A percentile compares a stretch with the other conserved stretches of the same genome.
Evolutionary conservation across 2,113 vertebrate species (phyloP).

Genomic region (Paradisaea rubra): DNA sequence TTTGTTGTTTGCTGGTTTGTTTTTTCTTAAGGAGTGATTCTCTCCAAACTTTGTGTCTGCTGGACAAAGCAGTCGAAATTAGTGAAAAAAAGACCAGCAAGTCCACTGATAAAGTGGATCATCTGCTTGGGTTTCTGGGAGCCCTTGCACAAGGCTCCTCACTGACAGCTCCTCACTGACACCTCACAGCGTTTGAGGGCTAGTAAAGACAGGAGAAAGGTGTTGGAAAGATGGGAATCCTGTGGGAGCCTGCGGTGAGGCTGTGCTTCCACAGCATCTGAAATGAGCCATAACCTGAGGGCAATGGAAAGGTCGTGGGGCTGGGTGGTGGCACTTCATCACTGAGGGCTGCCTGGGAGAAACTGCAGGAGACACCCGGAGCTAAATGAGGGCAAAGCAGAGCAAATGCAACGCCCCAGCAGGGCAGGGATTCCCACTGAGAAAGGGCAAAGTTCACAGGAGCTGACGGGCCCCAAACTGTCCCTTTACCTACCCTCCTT

Average conservation of each 20-base stretch:
- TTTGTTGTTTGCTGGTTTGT: background rate
- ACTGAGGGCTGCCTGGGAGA: background rate
- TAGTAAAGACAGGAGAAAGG: background rate
- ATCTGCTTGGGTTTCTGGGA: background rate
- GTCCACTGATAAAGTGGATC: accelerated
- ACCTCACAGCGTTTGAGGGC: background rate
- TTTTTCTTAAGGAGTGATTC: background rate
- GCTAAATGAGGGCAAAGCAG: background rate
- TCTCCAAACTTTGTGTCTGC: background rate
- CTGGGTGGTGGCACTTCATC: background rate
- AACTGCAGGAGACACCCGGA: background rate
- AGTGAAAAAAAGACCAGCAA: background rate
- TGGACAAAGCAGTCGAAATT: background rate
- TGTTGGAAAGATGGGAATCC: background rate
- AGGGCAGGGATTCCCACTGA: background rate
- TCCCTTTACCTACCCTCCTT: background rate
- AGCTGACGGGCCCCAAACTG: background rate
- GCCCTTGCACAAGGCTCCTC: background rate
- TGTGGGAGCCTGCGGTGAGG: background rate
- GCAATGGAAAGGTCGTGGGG: background rate
- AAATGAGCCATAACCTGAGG: background rate
- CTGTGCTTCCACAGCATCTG: background rate
- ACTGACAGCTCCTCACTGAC: background rate
- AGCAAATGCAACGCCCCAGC: background rate
- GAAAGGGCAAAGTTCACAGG: background rate